These are phyloP conservation scores for Eilema sororculum DNA, from an alignment of 2,888 invertebrate genomes.

Conservation along the genomic window DNA sequence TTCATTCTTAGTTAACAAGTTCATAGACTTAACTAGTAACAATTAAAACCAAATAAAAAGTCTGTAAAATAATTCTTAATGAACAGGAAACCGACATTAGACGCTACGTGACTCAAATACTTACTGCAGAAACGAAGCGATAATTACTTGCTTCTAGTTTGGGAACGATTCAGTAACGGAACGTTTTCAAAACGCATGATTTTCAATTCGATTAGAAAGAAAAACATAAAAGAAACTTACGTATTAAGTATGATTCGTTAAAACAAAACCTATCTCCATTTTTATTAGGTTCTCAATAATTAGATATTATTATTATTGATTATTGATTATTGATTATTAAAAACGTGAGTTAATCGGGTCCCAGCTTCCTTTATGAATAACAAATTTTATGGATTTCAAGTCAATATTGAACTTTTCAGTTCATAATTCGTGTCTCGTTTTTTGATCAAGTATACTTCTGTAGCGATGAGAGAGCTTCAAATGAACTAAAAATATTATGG, in stretches of 20 bases:
- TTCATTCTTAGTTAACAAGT: not conserved
- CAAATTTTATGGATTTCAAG: not conserved
- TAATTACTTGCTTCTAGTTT: slow-evolving; percentile 1
- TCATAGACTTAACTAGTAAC: not conserved
- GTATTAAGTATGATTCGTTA: too few relatives aligned
- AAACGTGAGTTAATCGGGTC: too few relatives aligned
- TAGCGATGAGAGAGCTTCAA: not conserved
- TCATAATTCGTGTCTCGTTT: not conserved
- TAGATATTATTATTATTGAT: too few relatives aligned
- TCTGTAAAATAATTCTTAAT: not conserved
- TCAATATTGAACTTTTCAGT: not conserved
- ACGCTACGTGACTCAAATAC: not conserved
- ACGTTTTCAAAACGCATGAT: not conserved
- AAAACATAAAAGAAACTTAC: not conserved
- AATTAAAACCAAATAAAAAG: not conserved
- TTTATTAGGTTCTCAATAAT: too few relatives aligned
- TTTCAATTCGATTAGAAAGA: not conserved
- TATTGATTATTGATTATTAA: too few relatives aligned
- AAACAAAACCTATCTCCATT: too few relatives aligned
- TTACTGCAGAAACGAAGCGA: not conserved
- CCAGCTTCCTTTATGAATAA: not conserved
- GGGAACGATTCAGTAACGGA: not conserved
- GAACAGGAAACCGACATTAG: not conserved
- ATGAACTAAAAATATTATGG: not conserved
- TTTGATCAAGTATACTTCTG: not conserved